Evolutionary conservation across 2,888 invertebrate species (phyloP).

Genomic region (Oeneis ivallda): DNA sequence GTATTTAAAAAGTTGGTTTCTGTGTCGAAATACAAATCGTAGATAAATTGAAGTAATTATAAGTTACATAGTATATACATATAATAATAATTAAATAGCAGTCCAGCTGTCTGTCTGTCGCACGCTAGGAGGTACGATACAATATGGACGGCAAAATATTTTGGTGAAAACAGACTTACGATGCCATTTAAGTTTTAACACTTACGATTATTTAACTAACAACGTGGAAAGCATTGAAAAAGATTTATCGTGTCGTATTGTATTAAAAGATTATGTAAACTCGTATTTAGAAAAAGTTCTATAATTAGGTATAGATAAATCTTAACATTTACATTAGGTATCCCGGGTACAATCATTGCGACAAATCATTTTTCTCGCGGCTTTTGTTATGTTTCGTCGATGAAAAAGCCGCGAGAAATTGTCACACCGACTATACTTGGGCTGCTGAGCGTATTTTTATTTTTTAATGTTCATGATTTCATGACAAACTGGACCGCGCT

Average conservation of each 20-base stretch:
- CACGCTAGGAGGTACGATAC: constrained; percentile 52
- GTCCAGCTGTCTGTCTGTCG: constrained; percentile 61
- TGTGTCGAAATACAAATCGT: constrained; percentile 68
- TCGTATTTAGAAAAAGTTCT: constrained; percentile 33
- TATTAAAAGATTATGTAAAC: constrained; percentile 33
- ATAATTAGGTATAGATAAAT: constrained; percentile 19
- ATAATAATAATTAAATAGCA: constrained; percentile 49
- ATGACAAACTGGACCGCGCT: constrained; percentile 62
- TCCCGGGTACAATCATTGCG: too few relatives aligned
- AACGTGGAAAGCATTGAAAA: constrained; percentile 34
- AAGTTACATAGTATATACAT: constrained; percentile 42
- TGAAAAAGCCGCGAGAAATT: too few relatives aligned
- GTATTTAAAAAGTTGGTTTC: constrained; percentile 58
- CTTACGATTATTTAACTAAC: constrained; percentile 27
- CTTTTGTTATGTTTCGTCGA: too few relatives aligned
- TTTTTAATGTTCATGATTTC: constrained; percentile 37
- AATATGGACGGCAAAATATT: constrained; percentile 80
- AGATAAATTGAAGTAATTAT: constrained; percentile 54
- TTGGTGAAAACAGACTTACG: constrained; percentile 51
- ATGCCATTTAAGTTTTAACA: constrained; percentile 33
- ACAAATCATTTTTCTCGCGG: too few relatives aligned
- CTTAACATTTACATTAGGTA: constrained; percentile 27
- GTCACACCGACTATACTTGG: too few relatives aligned
- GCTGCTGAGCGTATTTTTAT: constrained; percentile 23
- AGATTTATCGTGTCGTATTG: constrained; percentile 30